phyloP scores from a whole-genome alignment of 2,797 vertebrate genomes.

The Periophthalmus magnuspinnatus region DNA sequence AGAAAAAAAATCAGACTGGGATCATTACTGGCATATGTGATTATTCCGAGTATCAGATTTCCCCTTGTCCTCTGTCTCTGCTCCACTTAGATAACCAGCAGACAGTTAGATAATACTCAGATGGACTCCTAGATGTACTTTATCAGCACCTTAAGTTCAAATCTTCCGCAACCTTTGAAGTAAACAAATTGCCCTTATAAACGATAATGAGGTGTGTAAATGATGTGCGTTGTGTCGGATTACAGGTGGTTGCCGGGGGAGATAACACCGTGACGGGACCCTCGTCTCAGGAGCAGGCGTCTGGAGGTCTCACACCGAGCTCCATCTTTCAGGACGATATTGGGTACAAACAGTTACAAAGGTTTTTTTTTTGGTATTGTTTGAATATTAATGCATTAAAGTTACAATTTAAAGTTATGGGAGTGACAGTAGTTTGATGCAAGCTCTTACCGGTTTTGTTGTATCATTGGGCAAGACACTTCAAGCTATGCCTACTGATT shows the following conservation, averaged over 20 bases:
- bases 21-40: too few relatives aligned
- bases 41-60: too few relatives aligned
- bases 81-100: conserved; percentile 27
- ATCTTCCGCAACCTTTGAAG: conserved; percentile 35
- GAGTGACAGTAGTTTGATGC: too few relatives aligned
- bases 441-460: too few relatives aligned
- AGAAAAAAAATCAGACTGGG: too few relatives aligned
- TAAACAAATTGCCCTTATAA: conserved; percentile 29
- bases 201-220: conserved; percentile 31
- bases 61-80: background rate
- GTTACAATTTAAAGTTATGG: too few relatives aligned
- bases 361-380: background rate
- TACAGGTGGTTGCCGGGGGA: conserved; percentile 85
- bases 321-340: conserved; percentile 95
- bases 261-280: conserved; percentile 90
- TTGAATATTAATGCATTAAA: too few relatives aligned
- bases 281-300: conserved; percentile 76
- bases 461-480: too few relatives aligned
- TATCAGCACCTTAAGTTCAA: conserved; percentile 17
- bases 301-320: conserved; percentile 77
- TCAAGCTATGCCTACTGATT: too few relatives aligned
- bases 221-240: conserved; percentile 1
- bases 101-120: conserved; percentile 25
- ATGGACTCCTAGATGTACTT: background rate
- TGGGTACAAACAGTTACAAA: conserved; percentile 71